Evolutionary conservation across 2,113 vertebrate genomes (phyloP).

Genomic region (Salvator merianae): DNA sequence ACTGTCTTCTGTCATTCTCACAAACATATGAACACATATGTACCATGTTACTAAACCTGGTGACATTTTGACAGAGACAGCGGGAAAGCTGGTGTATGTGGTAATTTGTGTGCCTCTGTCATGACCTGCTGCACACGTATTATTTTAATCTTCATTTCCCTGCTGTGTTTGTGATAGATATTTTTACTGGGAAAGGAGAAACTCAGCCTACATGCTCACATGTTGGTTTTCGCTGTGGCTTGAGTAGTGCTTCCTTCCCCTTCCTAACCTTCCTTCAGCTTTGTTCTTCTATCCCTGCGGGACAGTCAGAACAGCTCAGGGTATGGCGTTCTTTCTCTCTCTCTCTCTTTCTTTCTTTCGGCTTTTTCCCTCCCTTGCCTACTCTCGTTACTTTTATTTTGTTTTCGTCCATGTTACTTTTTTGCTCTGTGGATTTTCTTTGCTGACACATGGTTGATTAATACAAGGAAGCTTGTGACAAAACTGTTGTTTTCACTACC

Average conservation of each 20-base stretch:
- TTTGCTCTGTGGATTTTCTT: slow-evolving; percentile 69
- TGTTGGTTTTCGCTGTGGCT: slow-evolving; percentile 62
- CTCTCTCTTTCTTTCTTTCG: slow-evolving; percentile 28
- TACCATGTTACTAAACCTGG: not conserved
- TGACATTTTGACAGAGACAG: slow-evolving; percentile 32
- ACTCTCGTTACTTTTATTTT: slow-evolving; percentile 46
- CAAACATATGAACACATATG: not conserved
- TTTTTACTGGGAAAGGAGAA: slow-evolving; percentile 51
- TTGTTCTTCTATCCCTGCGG: slow-evolving; percentile 66
- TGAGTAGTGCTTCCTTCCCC: slow-evolving; percentile 60
- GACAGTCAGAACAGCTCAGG: slow-evolving; percentile 68
- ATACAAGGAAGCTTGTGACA: slow-evolving; percentile 71
- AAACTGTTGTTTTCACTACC: slow-evolving; percentile 75
- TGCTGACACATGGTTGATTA: slow-evolving; percentile 71
- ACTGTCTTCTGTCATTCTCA: too few species aligned
- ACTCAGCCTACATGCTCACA: slow-evolving; percentile 59
- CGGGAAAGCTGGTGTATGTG: slow-evolving; percentile 57
- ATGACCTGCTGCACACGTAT: slow-evolving; percentile 56
- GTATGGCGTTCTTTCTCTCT: slow-evolving; percentile 58
- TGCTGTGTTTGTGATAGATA: slow-evolving; percentile 49
- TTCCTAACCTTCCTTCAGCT: slow-evolving; percentile 65
- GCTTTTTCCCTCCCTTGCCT: not conserved
- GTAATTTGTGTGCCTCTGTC: slow-evolving; percentile 48
- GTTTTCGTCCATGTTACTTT: slow-evolving; percentile 53
- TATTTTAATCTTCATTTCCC: slow-evolving; percentile 58